Conservation (phyloP, 2,113 vertebrate genomes). For the Pungitius pungitius region DNA sequence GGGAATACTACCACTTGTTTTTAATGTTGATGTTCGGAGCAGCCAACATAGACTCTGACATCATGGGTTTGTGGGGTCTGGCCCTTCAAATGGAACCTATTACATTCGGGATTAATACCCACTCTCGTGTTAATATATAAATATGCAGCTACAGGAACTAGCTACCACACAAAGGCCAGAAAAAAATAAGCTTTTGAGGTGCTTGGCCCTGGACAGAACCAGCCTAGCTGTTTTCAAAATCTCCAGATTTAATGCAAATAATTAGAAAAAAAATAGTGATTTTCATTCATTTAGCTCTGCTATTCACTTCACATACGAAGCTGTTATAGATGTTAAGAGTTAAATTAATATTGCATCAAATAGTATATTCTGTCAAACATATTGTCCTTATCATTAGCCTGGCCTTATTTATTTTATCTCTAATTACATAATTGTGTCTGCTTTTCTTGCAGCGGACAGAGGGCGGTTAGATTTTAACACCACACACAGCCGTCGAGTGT, state of each 20-base stretch:
- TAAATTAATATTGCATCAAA: not conserved
- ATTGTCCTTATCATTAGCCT: not conserved
- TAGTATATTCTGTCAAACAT: not conserved
- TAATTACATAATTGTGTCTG: not conserved
- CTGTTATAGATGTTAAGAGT: not conserved
- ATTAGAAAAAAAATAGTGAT: no score
- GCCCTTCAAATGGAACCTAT: not conserved
- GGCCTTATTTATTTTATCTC: not conserved
- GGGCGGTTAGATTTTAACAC: not conserved
- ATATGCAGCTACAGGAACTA: not conserved
- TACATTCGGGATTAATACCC: not conserved
- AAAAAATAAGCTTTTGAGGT: not conserved
- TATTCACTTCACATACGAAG: not conserved
- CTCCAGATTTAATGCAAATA: no score
- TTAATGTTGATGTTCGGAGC: not conserved
- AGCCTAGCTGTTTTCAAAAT: no score
- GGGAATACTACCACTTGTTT: not conserved
- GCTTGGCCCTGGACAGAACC: not conserved
- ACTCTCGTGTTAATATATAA: not conserved
- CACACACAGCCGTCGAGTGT: not conserved
- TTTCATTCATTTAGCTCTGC: not conserved
- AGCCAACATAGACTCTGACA: not conserved
- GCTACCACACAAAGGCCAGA: not conserved
- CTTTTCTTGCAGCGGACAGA: slow-evolving; percentile 4
- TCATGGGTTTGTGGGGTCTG: not conserved